Percentiles rank a stretch among this genome's conserved stretches.
Evolutionary conservation across 2,797 vertebrate species (phyloP).

Genomic region (Hemibagrus guttatus): DNA sequence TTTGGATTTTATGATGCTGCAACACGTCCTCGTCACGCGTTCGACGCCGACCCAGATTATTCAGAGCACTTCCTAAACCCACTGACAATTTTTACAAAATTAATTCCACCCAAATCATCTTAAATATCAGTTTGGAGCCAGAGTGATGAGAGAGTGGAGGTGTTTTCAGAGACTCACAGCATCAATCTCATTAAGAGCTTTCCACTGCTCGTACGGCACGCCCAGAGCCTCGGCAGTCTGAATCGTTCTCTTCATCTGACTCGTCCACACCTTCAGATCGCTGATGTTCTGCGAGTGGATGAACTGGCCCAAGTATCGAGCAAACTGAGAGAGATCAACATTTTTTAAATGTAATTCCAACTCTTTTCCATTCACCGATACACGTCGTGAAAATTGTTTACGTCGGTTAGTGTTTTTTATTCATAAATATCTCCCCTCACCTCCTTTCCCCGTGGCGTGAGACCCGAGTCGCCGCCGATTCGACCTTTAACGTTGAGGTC

Average conservation of each 20-base stretch:
- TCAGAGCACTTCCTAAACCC: too few species aligned
- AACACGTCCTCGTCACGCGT: too few species aligned
- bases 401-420: background rate
- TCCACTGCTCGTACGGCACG: conserved; percentile 98
- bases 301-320: conserved; percentile 83
- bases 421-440: conserved; percentile 59
- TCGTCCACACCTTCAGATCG: conserved; percentile 97
- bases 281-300: conserved; percentile 88
- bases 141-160: background rate
- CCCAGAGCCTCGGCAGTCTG: conserved; percentile 92
- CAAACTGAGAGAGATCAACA: conserved; percentile 78
- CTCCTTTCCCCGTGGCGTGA: conserved; percentile 88
- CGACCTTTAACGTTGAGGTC: conserved; percentile 92
- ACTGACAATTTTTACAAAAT: too few species aligned
- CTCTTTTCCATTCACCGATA: background rate
- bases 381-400: background rate
- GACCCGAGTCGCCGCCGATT: conserved; percentile 94
- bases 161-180: conserved; percentile 78
- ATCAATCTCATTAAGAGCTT: conserved; percentile 96
- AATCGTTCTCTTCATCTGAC: conserved; percentile 99
- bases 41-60: too few species aligned
- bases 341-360: too few species aligned
- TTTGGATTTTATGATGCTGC: too few species aligned
- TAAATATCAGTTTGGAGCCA: background rate
- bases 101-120: too few species aligned